These are phyloP conservation scores for Betta splendens DNA, from an alignment of 2,797 vertebrate genomes.

Conservation along the genomic window DNA sequence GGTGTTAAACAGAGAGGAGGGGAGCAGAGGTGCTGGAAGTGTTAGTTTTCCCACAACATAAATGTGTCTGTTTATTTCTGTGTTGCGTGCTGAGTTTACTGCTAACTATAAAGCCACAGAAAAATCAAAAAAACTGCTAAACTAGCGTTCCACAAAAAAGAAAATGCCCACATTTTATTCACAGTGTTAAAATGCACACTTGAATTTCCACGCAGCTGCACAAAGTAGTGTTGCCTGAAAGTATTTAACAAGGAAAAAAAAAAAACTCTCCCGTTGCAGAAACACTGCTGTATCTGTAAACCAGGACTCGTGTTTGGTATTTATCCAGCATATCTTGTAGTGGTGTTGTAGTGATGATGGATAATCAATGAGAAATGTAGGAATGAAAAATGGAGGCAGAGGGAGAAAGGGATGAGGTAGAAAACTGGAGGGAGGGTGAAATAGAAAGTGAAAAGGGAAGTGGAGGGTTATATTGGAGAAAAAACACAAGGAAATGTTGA, in stretches of 20 bases:
- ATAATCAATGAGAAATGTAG: slow-evolving; percentile 50
- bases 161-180: neutral
- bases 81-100: slow-evolving; percentile 56
- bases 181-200: slow-evolving; percentile 2
- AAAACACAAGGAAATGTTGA: slow-evolving; percentile 63
- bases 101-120: slow-evolving; percentile 39
- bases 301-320: slow-evolving; percentile 18
- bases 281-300: neutral
- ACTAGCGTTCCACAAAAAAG: slow-evolving; percentile 13
- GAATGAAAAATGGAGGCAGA: slow-evolving; percentile 46
- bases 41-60: slow-evolving; percentile 79
- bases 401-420: slow-evolving; percentile 8
- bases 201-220: slow-evolving; percentile 16
- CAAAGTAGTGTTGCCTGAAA: neutral
- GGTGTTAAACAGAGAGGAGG: slow-evolving; percentile 69
- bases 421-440: slow-evolving; percentile 7
- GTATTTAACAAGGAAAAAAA: neutral
- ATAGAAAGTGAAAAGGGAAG: slow-evolving; percentile 30
- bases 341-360: slow-evolving; percentile 35
- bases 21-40: slow-evolving; percentile 69
- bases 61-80: slow-evolving; percentile 71
- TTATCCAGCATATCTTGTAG: slow-evolving; percentile 30
- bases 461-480: slow-evolving; percentile 39
- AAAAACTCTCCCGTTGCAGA: neutral
- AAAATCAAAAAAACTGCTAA: slow-evolving; percentile 17